Evolutionary conservation across 2,797 vertebrate genomes (phyloP), one percentile per base, ranked within the genome.

Genomic region (Gouania willdenowi): DNA sequence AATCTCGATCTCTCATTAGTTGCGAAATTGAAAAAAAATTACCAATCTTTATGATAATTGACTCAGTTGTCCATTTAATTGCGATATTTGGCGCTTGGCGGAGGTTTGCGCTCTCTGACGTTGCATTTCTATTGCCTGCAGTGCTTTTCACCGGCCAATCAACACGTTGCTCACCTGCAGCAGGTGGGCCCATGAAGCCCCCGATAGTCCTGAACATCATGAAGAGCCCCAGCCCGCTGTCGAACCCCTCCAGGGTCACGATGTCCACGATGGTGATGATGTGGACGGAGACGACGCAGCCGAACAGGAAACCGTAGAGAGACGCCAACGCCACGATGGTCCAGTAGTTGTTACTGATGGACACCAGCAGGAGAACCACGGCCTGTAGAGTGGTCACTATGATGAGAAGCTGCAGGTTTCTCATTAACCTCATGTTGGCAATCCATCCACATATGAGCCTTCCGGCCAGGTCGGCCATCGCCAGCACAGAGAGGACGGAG

Each of bases 121-220:
- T 14, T 14, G 14, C 13, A 2, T 14, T 3, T 14, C 14, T 3
- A 14, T 14, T 14, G 14, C 14, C 13, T 14, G 13, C 13, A 14
- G 13, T 13, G 2, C 14, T 14, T 13, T 14, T 14, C 13, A 14
- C 14, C 2, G n/a, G n/a, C n/a, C n/a, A n/a, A n/a, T n/a, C n/a
- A n/a, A n/a, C n/a, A n/a, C n/a, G n/a, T 26, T 8, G 3, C 66
- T 75, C 28, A 87, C 86, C 82, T 77, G 79, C 85, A 47, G 74
- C 61, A 8, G 86, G 81, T 8, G 77, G 86, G 2, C 83, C 81
- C 0, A 75, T 1, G 40, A 85, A 79, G 12, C 82, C 76, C 0
- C 86, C 84, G 5, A 64, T 44, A 56, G 79, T 83, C 23, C 86
- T 70, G 45, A 87, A 84, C 5, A 88, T 61, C 85, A 87, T 87